These are phyloP conservation scores for Myotis myotis DNA, from an alignment of 2,797 vertebrate genomes.

Conservation along the genomic window DNA sequence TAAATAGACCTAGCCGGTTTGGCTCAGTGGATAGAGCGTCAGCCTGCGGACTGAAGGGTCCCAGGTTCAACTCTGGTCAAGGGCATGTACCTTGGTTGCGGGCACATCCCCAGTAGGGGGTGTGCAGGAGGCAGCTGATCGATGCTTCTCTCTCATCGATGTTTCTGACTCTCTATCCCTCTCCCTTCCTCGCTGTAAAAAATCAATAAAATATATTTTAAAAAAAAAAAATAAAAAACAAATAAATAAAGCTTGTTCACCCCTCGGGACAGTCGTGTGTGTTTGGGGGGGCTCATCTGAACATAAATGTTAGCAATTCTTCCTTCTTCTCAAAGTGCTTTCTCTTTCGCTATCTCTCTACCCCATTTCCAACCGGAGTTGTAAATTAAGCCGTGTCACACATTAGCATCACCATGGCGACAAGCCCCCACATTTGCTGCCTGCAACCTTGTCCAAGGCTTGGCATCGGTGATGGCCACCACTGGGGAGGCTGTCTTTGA, in stretches of 20 bases:
- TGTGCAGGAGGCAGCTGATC: too few species aligned
- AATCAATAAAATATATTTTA: too few species aligned
- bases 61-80: too few species aligned
- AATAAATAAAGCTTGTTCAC: not conserved
- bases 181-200: too few species aligned
- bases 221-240: too few species aligned
- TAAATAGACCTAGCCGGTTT: too few species aligned
- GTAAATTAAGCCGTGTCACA: not conserved
- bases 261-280: not conserved
- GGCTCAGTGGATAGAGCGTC: too few species aligned
- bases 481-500: not conserved
- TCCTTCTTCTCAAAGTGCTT: not conserved
- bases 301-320: not conserved
- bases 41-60: too few species aligned
- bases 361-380: not conserved
- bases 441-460: not conserved
- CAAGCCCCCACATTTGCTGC: not conserved
- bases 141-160: too few species aligned
- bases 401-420: not conserved
- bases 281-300: not conserved
- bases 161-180: too few species aligned
- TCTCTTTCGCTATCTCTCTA: not conserved
- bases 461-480: not conserved
- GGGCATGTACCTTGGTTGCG: too few species aligned
- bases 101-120: too few species aligned